Conservation (phyloP, 2,888 invertebrate genomes). For the Willowsia nigromaculata region DNA sequence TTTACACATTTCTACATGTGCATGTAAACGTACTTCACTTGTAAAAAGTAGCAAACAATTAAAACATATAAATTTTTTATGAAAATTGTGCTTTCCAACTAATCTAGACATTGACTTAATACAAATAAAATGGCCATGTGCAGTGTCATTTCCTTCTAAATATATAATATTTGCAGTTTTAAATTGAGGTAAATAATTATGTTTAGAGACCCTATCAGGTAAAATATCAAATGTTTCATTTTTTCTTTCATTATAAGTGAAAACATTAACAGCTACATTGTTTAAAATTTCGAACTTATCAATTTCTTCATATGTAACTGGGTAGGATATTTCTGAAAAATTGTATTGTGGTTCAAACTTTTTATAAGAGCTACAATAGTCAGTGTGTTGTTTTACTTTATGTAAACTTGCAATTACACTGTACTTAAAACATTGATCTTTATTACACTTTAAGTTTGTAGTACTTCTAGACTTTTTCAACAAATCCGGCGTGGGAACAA, state of each 20-base stretch:
- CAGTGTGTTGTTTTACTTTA: not conserved
- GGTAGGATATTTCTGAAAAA: slow-evolving; percentile 15
- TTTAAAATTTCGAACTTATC: not conserved
- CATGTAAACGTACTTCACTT: not conserved
- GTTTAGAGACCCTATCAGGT: slow-evolving; percentile 18
- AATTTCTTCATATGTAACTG: not conserved
- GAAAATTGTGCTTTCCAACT: not conserved
- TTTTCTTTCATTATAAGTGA: not conserved
- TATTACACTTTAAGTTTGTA: not conserved
- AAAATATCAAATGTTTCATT: not conserved
- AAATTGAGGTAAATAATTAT: not conserved
- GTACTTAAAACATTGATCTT: slow-evolving; percentile 24
- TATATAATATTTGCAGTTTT: slow-evolving; percentile 4
- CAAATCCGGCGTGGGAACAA: not conserved
- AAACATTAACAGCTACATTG: slow-evolving; percentile 29
- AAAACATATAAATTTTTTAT: slow-evolving; percentile 15
- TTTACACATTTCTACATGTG: not conserved
- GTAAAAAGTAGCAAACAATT: not conserved
- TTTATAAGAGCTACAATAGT: not conserved
- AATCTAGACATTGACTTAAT: not conserved
- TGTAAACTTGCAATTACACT: slow-evolving; percentile 9
- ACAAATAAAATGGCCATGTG: not conserved
- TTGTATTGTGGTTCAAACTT: not conserved
- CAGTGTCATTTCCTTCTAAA: not conserved
- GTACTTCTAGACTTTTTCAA: not conserved